Evolutionary conservation across 2,888 invertebrate genomes (phyloP), one percentile per base, ranked within the genome.

Genomic region (Drosophila multiciliata): DNA sequence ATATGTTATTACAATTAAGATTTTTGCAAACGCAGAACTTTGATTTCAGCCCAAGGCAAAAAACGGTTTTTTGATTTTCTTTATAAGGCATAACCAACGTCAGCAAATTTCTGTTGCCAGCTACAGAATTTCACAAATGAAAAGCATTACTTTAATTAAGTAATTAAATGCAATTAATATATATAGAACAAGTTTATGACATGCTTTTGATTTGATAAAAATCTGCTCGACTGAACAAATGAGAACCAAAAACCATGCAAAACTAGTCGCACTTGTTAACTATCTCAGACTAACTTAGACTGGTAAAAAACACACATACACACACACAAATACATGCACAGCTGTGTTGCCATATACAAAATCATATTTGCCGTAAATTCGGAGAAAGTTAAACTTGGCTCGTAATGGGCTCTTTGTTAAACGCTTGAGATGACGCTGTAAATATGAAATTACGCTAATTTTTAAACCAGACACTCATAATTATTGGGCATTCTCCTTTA

Each of bases 361-460:
- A 23, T 40, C 66, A 71, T 67, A 74, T 74, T 63, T 66, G 38
- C 29, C 29, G 62, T 50, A 40, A 69, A 66, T 53, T 76, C 62
- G 69, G 78, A 59, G 78, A 78, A 80, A 78, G 80, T 71, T 71
- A 42, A 42, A 50, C 17, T 40, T 12, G 52, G 20, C 48, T 49
- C 49, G 32, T 48, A 71, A 71, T 75, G 63, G 57, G 60, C 33
- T 40, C 33, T 48, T 52, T 67, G 23, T 70, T 81, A 55, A 78
- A 66, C 64, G 73, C 73, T 71, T 64, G 45, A 61, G 66, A 65
- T 68, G 66, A 50, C 67, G 55, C 68, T 63, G 68, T 62, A 67
- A 69, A 71, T n/a, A 23, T 57, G 38, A 69, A 84, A 72, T 75
- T 75, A 70, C 71, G 77, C 75, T 73, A 75, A 81, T 77, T 83